These are phyloP conservation scores for Neosilurus mollespiculum DNA, from an alignment of 2,797 vertebrate genomes.

Conservation along the genomic window DNA sequence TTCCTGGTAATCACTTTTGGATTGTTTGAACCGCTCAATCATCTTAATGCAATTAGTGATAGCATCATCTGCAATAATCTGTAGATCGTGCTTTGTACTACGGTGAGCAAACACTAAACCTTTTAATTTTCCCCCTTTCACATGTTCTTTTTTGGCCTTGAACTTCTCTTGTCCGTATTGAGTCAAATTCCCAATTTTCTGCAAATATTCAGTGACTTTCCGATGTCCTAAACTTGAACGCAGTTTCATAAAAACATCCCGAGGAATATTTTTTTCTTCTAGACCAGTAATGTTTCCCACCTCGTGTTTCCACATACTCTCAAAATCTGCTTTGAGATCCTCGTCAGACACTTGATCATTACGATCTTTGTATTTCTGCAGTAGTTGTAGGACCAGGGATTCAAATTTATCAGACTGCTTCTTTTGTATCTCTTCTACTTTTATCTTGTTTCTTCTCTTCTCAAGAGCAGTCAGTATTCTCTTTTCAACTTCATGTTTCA, in stretches of 20 bases:
- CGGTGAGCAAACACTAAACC: fast-evolving
- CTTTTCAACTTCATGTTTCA: not conserved
- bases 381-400: conserved; percentile 49
- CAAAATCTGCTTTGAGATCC: conserved; percentile 45
- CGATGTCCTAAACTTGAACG: conserved; percentile 14
- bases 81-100: not conserved
- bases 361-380: conserved; percentile 33
- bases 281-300: conserved; percentile 15
- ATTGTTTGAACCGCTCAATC: conserved; percentile 7
- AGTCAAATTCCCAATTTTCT: not conserved
- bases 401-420: conserved; percentile 54
- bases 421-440: conserved; percentile 46
- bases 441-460: conserved; percentile 13
- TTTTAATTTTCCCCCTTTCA: fast-evolving
- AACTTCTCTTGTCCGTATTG: not conserved
- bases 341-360: conserved; percentile 29
- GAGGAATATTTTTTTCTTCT: conserved; percentile 34
- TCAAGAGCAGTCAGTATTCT: conserved; percentile 41
- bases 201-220: not conserved
- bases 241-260: conserved; percentile 13
- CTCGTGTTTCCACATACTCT: conserved; percentile 55
- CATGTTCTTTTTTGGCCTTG: fast-evolving
- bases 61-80: not conserved
- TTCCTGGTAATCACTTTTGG: conserved; percentile 46
- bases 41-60: not conserved